These are phyloP conservation scores for Porites divaricata DNA, from an alignment of 92 coral and sea anemone species.

Conservation along the genomic window DNA sequence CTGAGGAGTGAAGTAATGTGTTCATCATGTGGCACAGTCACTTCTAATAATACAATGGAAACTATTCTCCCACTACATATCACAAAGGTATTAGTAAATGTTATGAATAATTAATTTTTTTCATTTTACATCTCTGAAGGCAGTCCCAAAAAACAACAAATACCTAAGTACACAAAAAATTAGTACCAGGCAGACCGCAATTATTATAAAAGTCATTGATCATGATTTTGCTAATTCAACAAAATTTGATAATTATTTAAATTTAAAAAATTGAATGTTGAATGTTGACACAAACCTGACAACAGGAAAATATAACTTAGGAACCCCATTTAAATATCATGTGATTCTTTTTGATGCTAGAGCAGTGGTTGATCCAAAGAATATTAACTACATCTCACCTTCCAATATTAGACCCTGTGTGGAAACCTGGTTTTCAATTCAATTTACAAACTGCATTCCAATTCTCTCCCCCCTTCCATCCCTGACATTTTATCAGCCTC, in stretches of 20 bases:
- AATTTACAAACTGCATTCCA: no score
- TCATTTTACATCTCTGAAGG: background rate
- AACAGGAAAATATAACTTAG: no score
- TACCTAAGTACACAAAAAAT: background rate
- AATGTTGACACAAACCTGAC: no score
- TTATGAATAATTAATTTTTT: background rate
- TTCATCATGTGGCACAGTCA: constrained; percentile 7
- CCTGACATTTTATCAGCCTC: no score
- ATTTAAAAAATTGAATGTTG: background rate
- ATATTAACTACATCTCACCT: no score
- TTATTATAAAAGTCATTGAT: background rate
- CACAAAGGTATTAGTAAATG: background rate
- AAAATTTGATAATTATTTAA: background rate
- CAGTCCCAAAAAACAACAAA: background rate
- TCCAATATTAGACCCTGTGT: no score
- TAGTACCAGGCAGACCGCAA: background rate
- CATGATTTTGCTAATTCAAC: background rate
- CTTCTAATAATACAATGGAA: constrained; percentile 18
- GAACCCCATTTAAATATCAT: no score
- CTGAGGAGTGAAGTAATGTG: constrained; percentile 22
- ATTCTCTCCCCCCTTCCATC: no score
- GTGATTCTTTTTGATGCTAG: no score
- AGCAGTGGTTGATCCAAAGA: no score
- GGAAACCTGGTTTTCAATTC: no score
- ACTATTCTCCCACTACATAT: constrained; percentile 11